These are phyloP conservation scores for Babyrousa celebensis DNA, from an alignment of 2,797 vertebrate species.

Conservation along the genomic window DNA sequence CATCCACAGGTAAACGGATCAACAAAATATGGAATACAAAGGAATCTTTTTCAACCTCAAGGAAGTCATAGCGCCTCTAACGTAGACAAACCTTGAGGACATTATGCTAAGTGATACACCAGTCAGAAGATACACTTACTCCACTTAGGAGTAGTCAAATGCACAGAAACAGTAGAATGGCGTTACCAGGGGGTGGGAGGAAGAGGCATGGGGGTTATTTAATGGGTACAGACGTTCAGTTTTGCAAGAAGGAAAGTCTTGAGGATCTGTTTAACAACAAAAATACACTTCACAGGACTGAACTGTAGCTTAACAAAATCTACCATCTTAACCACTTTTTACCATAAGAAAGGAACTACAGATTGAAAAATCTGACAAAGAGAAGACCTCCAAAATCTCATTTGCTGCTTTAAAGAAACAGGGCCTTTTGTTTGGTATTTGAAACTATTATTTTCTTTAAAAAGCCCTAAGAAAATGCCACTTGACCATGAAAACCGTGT, in stretches of 20 bases:
- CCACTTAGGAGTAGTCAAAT: not conserved
- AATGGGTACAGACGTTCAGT: not conserved
- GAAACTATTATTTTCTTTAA: not conserved
- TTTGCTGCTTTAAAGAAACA: constrained; percentile 8
- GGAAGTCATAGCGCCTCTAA: not conserved
- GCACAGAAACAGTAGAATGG: not conserved
- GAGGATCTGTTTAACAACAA: not conserved
- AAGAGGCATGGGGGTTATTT: not conserved
- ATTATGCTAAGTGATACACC: not conserved
- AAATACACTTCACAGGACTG: not conserved
- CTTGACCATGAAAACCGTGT: not conserved
- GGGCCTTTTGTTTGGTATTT: not conserved
- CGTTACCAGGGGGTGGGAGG: not conserved
- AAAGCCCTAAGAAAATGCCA: not conserved
- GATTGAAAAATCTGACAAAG: constrained; percentile 17
- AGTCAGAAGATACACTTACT: not conserved
- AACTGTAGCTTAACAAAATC: not conserved
- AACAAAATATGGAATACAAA: fast-evolving
- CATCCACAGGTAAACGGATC: not conserved
- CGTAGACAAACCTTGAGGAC: not conserved
- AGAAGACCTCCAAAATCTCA: not conserved
- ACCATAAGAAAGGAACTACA: not conserved
- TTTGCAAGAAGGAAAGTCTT: not conserved
- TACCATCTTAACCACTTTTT: not conserved
- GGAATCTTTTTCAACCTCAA: not conserved